These are phyloP conservation scores for Malachius bipustulatus DNA, from an alignment of 2,888 invertebrate species.

Conservation along the genomic window DNA sequence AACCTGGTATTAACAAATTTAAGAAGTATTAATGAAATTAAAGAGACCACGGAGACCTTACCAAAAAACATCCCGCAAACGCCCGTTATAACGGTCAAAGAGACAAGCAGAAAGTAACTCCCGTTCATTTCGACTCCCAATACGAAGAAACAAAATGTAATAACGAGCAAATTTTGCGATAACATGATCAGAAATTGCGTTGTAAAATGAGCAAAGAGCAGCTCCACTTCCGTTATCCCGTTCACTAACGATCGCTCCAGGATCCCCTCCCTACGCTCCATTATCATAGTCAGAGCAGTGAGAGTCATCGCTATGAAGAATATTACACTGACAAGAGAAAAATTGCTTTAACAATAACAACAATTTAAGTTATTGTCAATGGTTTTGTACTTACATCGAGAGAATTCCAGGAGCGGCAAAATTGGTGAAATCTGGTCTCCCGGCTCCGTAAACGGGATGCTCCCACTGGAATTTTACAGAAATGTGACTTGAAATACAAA, in stretches of 20 bases:
- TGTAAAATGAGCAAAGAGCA: conserved; percentile 74
- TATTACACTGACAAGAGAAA: conserved; percentile 66
- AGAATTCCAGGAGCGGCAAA: conserved; percentile 91
- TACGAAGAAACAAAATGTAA: conserved; percentile 64
- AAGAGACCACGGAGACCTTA: too few relatives aligned
- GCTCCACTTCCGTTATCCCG: conserved; percentile 69
- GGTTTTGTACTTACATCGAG: conserved; percentile 59
- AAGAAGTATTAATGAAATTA: too few relatives aligned
- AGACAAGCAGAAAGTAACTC: conserved; percentile 57
- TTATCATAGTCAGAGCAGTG: conserved; percentile 80
- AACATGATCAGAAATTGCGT: conserved; percentile 82
- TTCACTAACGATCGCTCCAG: conserved; percentile 81
- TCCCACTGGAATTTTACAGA: conserved; percentile 43
- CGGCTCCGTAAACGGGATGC: conserved; percentile 62
- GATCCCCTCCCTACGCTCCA: conserved; percentile 82
- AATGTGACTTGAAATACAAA: too few relatives aligned
- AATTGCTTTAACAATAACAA: too few relatives aligned
- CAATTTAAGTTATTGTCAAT: not conserved
- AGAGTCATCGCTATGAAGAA: conserved; percentile 90
- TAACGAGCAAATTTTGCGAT: conserved; percentile 67
- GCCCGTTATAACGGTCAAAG: conserved; percentile 69
- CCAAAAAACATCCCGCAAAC: conserved; percentile 91
- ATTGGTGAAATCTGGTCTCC: conserved; percentile 77
- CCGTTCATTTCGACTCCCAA: conserved; percentile 72
- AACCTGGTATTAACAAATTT: conserved; percentile 58